Evolutionary conservation across 2,113 vertebrate species (phyloP).

Genomic region (Pteruthius melanotis): DNA sequence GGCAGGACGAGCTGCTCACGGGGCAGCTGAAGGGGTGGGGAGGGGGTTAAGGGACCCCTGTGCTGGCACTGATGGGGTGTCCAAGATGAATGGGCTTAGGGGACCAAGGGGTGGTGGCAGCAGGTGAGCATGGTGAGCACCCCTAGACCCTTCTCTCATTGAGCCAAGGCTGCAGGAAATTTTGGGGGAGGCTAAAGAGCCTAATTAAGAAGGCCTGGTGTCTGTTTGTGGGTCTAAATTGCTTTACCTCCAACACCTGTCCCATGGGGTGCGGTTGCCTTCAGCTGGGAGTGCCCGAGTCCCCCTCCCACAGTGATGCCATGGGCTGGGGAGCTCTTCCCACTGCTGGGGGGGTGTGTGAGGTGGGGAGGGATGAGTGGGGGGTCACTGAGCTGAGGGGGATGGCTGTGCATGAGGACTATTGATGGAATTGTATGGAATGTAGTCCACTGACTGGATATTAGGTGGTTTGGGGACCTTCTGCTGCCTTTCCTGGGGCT

Average conservation of each 20-base stretch:
- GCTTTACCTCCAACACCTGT: background rate
- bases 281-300: background rate
- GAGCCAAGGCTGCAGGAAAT: background rate
- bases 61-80: background rate
- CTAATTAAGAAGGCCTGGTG: background rate
- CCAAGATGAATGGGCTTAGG: background rate
- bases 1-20: fast-evolving
- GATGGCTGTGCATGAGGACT: background rate
- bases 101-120: background rate
- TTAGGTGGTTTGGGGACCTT: background rate
- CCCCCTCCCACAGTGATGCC: fast-evolving
- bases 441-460: fast-evolving
- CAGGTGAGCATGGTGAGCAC: background rate
- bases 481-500: background rate
- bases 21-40: background rate
- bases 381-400: fast-evolving
- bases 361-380: fast-evolving
- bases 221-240: background rate
- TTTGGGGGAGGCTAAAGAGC: background rate
- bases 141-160: no score
- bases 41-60: background rate
- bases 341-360: fast-evolving
- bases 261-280: background rate
- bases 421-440: fast-evolving
- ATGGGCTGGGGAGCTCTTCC: fast-evolving